Conservation (phyloP, 2,888 invertebrate genomes). For the Magallana nippona region DNA sequence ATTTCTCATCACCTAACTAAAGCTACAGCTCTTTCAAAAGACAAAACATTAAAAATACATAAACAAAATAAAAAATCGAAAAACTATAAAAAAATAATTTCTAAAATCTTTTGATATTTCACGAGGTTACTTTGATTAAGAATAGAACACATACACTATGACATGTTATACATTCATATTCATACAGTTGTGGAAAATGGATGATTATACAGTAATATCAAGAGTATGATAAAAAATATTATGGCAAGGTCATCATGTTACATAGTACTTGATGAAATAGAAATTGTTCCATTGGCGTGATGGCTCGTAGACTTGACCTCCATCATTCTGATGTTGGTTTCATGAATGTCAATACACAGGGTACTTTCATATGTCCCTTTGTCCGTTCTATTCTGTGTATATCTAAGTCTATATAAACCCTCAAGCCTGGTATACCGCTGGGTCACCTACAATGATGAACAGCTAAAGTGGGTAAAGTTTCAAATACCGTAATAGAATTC, state of each 20-base stretch:
- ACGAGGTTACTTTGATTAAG: not conserved
- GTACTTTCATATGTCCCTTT: not conserved
- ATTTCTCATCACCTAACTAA: no score
- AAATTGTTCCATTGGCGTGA: not conserved
- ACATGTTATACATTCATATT: not conserved
- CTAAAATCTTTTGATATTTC: slow-evolving; percentile 1
- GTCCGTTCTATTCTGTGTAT: not conserved
- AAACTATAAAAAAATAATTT: not conserved
- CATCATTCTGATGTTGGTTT: not conserved
- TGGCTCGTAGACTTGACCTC: not conserved
- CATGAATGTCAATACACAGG: not conserved
- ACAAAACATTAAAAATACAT: not conserved
- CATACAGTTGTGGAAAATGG: not conserved
- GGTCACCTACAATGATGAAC: slow-evolving; percentile 13
- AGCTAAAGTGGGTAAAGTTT: no score
- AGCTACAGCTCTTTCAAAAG: not conserved
- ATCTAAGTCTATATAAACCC: not conserved
- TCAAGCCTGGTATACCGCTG: slow-evolving; percentile 38
- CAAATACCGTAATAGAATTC: no score
- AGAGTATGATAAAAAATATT: slow-evolving; percentile 19
- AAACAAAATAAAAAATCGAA: not conserved
- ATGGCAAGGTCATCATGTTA: slow-evolving; percentile 20
- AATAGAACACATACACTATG: not conserved
- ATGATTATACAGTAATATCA: not conserved
- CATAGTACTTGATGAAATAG: not conserved